Base-by-base conservation (phyloP, 2,797 vertebrate species). In the Pampus argenteus region DNA sequence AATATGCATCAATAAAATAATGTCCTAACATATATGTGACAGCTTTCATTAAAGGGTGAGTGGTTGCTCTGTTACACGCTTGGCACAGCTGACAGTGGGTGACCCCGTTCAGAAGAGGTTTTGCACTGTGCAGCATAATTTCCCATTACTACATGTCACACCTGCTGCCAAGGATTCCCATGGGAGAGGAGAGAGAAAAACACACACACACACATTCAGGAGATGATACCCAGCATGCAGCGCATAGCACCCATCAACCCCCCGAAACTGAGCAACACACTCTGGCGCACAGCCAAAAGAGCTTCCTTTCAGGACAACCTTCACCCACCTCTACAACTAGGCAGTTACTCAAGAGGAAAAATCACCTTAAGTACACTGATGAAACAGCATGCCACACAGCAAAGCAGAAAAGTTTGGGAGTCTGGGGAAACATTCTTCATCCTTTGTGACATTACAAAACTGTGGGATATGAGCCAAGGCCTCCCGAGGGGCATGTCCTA, bases 71-170 rank as follows among this genome's bases (percentile, higher is more conserved):
- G 89, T 86, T 90, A 84, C 26, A 73, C 48, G 74, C 89, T 84
- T 89, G 86, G 86, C 85, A 84, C 79, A 77, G 82, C 86, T 91
- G 91, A 88, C 88, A 92, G 85, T 88, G 88, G 89, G 87, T 91
- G 90, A 93, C 91, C 89, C 89, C 86, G 71, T 89, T 89, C 90
- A 82, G 79, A 74, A 83, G 78, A 91, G 88, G 90, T 92, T 91
- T 87, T 91, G 91, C 91, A 91, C 91, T 83, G 82, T 82, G 76
- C 83, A 90, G 92, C 90, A 93, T 92, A 93, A 93, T 94, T 92
- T 92, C 90, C 91, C 88, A 92, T 94, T 93, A 94, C 89, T 92
- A 90, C 91, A 91, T 91, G 91, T 94, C 91, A 91, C 92, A 93
- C 89, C 86, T 89, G 90, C 88, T 90, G 88, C 89, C 88, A 88